Percentiles rank a stretch among this genome's conserved stretches.
These are phyloP conservation scores for Drosophila tripunctata DNA, from an alignment of 2,888 invertebrate species.

Conservation along the genomic window DNA sequence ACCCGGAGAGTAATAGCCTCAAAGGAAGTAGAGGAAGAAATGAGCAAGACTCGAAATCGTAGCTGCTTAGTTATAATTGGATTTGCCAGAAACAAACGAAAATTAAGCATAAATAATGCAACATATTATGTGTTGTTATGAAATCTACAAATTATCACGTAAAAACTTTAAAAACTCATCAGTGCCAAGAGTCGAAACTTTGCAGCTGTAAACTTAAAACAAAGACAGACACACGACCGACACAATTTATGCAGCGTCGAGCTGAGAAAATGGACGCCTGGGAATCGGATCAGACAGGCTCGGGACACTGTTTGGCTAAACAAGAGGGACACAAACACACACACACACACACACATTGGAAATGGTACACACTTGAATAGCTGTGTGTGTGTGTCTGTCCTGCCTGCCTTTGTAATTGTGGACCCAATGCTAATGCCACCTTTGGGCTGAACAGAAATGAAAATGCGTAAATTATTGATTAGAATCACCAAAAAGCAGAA, in stretches of 20 bases:
- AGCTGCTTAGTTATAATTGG: conserved; percentile 68
- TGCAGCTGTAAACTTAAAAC: conserved; percentile 46
- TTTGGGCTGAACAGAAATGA: conserved; percentile 67
- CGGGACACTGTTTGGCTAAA: conserved; percentile 8
- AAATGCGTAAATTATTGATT: conserved; percentile 80
- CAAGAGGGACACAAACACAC: conserved; percentile 22
- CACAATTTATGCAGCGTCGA: conserved; percentile 66
- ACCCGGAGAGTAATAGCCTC: conserved; percentile 66
- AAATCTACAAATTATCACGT: conserved; percentile 60
- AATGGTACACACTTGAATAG: conserved; percentile 62
- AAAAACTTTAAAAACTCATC: conserved; percentile 40
- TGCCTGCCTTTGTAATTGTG: conserved; percentile 65
- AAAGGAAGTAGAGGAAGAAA: not conserved
- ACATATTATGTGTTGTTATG: conserved; percentile 16
- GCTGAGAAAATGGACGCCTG: conserved; percentile 59
- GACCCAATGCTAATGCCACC: conserved; percentile 72
- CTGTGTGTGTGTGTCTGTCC: conserved; percentile 28
- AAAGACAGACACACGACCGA: conserved; percentile 23
- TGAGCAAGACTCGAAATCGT: conserved; percentile 35
- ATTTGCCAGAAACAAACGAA: conserved; percentile 31
- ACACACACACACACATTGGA: conserved; percentile 19
- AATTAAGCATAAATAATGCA: conserved; percentile 61
- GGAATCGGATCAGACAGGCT: conserved; percentile 53
- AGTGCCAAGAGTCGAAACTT: conserved; percentile 29
- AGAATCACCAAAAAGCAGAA: conserved; percentile 66